Base-by-base conservation (phyloP, 1,140 invertebrate species). In the Choristoneura fumiferana region DNA sequence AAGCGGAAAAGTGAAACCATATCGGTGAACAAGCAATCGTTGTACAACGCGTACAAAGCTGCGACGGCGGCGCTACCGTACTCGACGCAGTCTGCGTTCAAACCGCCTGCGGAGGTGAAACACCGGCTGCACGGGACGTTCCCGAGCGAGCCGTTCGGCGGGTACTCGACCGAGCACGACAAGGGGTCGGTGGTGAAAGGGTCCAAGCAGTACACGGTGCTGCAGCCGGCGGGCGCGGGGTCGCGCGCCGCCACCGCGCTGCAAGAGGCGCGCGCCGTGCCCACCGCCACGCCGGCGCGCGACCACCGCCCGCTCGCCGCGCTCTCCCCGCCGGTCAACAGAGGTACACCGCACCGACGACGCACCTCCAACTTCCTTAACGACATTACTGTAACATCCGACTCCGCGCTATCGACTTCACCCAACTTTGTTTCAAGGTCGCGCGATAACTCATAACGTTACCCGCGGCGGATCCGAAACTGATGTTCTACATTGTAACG, bases 141-240 rank as follows among this genome's bases (percentile, higher is more conserved):
- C 17, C 82, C 79, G 10, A 82, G 76, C 54, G 86, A 89, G 39
- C 86, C 83, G 8, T 86, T 81, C 53, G 81, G 80, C 1, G 80
- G 78, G 2, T 89, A 87, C 55, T 86, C 84, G 4, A 85, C 81
- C 54, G 84, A 87, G 45, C 79, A 85, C 43, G 78, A 82, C 22
- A 78, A 83, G 69, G 79, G 78, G 62, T 69, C 80, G 9, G 52
- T 71, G 13, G 62, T 71, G 36, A 84, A 85, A 58, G 71, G 62
- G 5, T 77, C 78, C 12, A 92, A 95, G 82, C 95, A 96, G 71
- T 96, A 96, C 71, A 96, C 95, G 10, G 95, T 96, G 52, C 87
- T 96, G 12, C 95, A 96, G 75, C 95, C 95, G 0, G 95, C 95
- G 6, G 93, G 93, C 10, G 91, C 92, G 0, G 93, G 94, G 1